phyloP scores from a whole-genome alignment of 2,113 vertebrate genomes.

The Caretta caretta region DNA sequence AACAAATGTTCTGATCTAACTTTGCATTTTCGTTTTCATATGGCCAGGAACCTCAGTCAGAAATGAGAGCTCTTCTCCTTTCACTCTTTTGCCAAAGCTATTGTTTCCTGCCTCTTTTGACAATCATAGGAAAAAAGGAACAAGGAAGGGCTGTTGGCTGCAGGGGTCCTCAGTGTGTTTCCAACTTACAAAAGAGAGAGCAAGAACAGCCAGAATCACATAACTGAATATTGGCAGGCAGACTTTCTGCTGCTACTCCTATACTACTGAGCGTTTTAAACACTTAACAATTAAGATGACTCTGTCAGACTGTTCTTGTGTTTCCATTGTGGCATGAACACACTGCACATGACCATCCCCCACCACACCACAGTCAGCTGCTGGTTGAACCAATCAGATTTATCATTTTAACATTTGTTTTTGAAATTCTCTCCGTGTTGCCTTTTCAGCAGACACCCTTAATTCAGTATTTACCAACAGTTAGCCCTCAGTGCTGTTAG shows the following conservation, averaged over 20 bases:
- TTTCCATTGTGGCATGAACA: neutral
- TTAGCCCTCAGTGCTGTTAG: neutral
- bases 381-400: neutral
- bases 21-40: neutral
- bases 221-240: neutral
- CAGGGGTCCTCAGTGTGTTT: neutral
- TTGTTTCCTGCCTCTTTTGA: neutral
- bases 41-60: accelerated
- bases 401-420: neutral
- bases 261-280: neutral
- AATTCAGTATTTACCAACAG: accelerated
- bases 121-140: neutral
- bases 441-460: neutral
- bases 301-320: neutral
- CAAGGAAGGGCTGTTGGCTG: neutral
- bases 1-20: neutral
- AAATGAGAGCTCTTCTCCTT: neutral
- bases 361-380: neutral
- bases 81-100: neutral
- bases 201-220: neutral
- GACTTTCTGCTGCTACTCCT: neutral
- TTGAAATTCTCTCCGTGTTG: neutral
- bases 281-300: neutral
- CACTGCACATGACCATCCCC: neutral
- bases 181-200: neutral